Conservation (phyloP, 2,888 invertebrate genomes). For the Leptothorax acervorum region DNA sequence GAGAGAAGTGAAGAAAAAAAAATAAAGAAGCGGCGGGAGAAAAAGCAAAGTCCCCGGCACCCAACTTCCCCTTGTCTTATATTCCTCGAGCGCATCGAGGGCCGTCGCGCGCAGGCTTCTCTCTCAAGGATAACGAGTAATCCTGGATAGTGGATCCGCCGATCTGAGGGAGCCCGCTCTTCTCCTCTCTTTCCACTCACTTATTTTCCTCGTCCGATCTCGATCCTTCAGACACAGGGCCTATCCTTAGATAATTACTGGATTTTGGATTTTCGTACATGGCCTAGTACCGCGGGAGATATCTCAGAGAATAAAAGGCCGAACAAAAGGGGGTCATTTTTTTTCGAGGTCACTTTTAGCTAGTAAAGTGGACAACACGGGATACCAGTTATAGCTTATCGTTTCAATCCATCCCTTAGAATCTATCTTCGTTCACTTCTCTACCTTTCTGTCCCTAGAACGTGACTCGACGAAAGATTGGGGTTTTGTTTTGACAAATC, state of each 20-base stretch:
- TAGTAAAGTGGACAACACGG: slow-evolving; percentile 60
- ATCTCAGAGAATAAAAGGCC: slow-evolving; percentile 56
- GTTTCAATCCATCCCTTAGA: neutral
- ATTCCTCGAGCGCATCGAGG: slow-evolving; percentile 73
- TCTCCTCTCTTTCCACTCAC: slow-evolving; percentile 37
- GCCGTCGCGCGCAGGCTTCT: slow-evolving; percentile 73
- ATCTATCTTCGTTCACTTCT: neutral
- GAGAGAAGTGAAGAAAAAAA: slow-evolving; percentile 41
- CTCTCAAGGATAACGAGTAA: slow-evolving; percentile 83
- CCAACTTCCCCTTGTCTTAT: slow-evolving; percentile 76
- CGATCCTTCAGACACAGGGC: slow-evolving; percentile 62
- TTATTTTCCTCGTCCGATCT: slow-evolving; percentile 57
- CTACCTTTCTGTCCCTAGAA: slow-evolving; percentile 70
- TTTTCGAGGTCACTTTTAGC: slow-evolving; percentile 67
- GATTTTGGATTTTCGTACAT: slow-evolving; percentile 75
- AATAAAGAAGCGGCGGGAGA: slow-evolving; percentile 20
- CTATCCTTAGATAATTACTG: slow-evolving; percentile 74
- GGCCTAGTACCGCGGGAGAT: slow-evolving; percentile 36
- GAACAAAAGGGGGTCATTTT: slow-evolving; percentile 57
- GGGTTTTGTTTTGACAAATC: slow-evolving; percentile 84
- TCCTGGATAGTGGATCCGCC: slow-evolving; percentile 79
- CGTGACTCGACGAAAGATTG: slow-evolving; percentile 82
- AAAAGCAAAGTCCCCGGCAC: slow-evolving; percentile 64
- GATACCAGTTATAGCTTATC: slow-evolving; percentile 40
- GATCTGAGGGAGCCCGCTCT: slow-evolving; percentile 71